Percentiles rank a stretch among this genome's conserved stretches.
phyloP scores from a whole-genome alignment of 2,888 invertebrate genomes.

The Rhamnusium bicolor region DNA sequence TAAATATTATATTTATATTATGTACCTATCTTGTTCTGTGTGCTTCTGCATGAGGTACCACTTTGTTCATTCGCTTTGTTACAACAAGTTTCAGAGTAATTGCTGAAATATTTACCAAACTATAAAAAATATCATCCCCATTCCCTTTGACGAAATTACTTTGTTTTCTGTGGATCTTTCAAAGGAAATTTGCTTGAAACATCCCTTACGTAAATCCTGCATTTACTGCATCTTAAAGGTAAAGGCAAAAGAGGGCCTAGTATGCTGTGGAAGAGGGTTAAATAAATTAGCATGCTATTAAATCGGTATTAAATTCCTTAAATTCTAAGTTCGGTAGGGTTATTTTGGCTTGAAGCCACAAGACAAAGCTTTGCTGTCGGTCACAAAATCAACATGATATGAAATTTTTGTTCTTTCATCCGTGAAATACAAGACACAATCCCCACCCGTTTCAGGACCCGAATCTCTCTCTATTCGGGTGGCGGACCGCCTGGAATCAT shows the following conservation, averaged over 20 bases:
- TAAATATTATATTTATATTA: neutral
- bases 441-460: conserved; percentile 26
- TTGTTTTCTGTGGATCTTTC: conserved; percentile 22
- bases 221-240: conserved; percentile 27
- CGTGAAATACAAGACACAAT: conserved; percentile 64
- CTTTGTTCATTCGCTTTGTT: neutral
- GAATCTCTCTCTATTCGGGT: conserved; percentile 7
- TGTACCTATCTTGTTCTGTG: neutral
- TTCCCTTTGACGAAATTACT: conserved; percentile 39
- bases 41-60: conserved; percentile 16
- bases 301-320: conserved; percentile 54
- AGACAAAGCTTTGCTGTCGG: conserved; percentile 58
- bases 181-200: conserved; percentile 36
- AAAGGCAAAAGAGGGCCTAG: conserved; percentile 36
- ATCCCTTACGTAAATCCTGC: conserved; percentile 39
- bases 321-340: conserved; percentile 47
- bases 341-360: conserved; percentile 52
- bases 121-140: conserved; percentile 33
- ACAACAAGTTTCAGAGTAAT: neutral
- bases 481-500: conserved; percentile 17
- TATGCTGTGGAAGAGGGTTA: conserved; percentile 38
- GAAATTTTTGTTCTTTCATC: conserved; percentile 67
- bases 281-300: conserved; percentile 55
- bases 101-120: conserved; percentile 34
- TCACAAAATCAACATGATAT: conserved; percentile 68